Base-by-base conservation (phyloP, 1,140 invertebrate genomes). In the Maniola jurtina region DNA sequence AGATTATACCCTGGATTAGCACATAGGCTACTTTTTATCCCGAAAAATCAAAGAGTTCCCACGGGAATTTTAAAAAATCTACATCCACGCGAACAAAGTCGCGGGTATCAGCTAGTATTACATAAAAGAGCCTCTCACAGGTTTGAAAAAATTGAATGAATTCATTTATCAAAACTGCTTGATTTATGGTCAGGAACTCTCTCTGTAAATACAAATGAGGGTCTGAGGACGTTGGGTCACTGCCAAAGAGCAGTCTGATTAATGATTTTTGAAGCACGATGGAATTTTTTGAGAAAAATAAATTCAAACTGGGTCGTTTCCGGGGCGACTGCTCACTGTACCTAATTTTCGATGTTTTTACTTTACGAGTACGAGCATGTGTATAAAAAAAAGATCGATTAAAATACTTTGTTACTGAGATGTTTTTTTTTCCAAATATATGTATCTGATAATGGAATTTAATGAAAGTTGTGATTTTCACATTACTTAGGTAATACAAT, bases 171-270 rank as follows among this genome's bases (percentile, higher is more conserved):
- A 86, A 82, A 79, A 79, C 62, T 71, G 68, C 61, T 82, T 86
- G 84, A 86, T 86, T 86, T 84, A 86, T 86, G 77, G 68, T 70
- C 72, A 69, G 67, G 77, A 86, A 86, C 84, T 84, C 84, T 86
- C 83, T 86, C 82, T 77, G 78, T 83, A 84, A 86, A 86, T 86
- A 86, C 84, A 86, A 86, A 84, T 86, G 84, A 84, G 82, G 71
- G 76, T 74, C 74, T 77, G 78, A 83, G 79, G 77, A 80, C 77
- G 76, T 83, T 84, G 82, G 82, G 84, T 81, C 82, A 85, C 77
- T 80, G 82, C 84, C 84, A 86, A 86, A 86, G 80, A 83, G 82
- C 76, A 83, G 72, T 71, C 76, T 86, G 84, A 86, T 86, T 84
- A 86, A 86, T 86, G 84, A 82, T 83, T 83, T 83, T 80, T 76